Percentiles rank a stretch among this genome's conserved stretches.
phyloP scores from a whole-genome alignment of 2,888 invertebrate species.

The Hypomecis punctinalis region DNA sequence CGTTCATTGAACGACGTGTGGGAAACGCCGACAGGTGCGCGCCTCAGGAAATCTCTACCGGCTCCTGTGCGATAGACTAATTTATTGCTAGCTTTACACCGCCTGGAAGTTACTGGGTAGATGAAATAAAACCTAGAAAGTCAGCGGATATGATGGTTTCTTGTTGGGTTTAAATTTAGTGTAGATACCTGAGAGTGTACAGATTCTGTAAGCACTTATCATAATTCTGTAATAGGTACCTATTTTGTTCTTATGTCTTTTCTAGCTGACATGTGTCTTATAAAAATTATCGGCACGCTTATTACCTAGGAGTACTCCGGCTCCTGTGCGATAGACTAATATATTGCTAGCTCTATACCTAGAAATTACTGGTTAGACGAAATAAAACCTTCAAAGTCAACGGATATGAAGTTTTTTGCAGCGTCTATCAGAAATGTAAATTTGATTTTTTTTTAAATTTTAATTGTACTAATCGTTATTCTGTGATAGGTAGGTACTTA shows the following conservation, averaged over 20 bases:
- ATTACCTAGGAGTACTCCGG: no score
- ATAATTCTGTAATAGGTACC: no score
- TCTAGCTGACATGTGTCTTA: no score
- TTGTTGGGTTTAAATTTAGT: neutral
- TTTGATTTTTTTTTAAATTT: no score
- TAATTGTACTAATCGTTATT: no score
- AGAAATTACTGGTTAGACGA: conserved; percentile 39
- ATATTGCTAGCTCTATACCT: conserved; percentile 45
- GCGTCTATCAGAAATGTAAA: no score
- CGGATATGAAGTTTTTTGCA: neutral
- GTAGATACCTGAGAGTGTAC: no score
- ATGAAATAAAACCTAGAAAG: conserved; percentile 22
- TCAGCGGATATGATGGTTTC: conserved; percentile 1
- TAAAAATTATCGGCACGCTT: no score
- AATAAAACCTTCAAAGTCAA: conserved; percentile 16
- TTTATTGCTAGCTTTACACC: conserved; percentile 47
- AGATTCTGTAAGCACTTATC: no score
- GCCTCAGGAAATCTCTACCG: conserved; percentile 72
- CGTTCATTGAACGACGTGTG: conserved; percentile 75
- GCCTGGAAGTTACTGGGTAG: conserved; percentile 42
- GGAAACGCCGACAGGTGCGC: conserved; percentile 74
- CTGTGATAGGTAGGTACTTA: no score
- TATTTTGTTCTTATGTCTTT: no score
- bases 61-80: conserved; percentile 62
- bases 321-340: conserved; percentile 62